These are phyloP conservation scores for Vesta saturnalis DNA, from an alignment of 2,888 invertebrate genomes.

Conservation along the genomic window DNA sequence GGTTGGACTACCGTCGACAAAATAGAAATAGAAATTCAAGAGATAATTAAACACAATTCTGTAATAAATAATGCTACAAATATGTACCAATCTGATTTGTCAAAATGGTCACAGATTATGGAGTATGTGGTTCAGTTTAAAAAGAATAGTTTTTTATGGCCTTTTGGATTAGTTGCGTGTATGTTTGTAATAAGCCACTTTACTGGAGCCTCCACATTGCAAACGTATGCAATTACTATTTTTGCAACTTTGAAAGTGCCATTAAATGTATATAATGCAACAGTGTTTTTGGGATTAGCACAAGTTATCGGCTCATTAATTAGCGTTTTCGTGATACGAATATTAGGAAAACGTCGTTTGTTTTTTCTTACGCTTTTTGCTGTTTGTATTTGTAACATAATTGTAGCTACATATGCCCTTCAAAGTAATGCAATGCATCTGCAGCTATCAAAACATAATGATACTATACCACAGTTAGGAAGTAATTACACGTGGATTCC, in stretches of 20 bases:
- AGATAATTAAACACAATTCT: not conserved
- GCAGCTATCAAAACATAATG: not conserved
- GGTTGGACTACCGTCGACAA: slow-evolving; percentile 71
- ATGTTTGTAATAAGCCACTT: slow-evolving; percentile 81
- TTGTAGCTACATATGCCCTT: slow-evolving; percentile 55
- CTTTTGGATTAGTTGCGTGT: slow-evolving; percentile 72
- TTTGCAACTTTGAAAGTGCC: slow-evolving; percentile 77
- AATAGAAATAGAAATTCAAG: not conserved
- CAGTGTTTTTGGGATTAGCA: slow-evolving; percentile 75
- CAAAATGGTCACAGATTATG: slow-evolving; percentile 59
- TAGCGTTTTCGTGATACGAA: slow-evolving; percentile 75
- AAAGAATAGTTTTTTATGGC: slow-evolving; percentile 75
- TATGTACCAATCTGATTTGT: not conserved
- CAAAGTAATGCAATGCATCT: no score
- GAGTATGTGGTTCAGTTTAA: slow-evolving; percentile 48
- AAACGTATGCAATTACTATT: slow-evolving; percentile 79
- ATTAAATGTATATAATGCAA: slow-evolving; percentile 79
- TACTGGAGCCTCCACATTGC: slow-evolving; percentile 77
- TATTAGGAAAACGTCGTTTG: slow-evolving; percentile 76
- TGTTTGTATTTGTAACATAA: slow-evolving; percentile 43
- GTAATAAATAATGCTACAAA: no score
- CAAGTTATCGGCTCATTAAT: slow-evolving; percentile 74
- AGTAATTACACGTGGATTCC: slow-evolving; percentile 76
- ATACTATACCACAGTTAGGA: no score
- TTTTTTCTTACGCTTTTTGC: slow-evolving; percentile 74